Base-by-base conservation (phyloP, 2,888 invertebrate species). In the Lasioglossum oenotherae region DNA sequence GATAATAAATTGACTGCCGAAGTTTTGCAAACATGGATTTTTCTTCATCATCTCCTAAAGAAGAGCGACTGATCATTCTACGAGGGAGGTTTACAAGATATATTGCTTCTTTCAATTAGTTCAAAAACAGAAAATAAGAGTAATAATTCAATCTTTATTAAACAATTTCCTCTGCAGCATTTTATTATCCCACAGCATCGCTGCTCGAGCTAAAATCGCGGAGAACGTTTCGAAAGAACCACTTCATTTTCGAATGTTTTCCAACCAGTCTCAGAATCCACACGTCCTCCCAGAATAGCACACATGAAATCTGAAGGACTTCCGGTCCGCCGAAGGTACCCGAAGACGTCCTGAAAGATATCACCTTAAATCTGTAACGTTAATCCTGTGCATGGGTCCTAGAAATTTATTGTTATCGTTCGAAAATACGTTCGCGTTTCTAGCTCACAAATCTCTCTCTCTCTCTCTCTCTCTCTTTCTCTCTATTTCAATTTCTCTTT, bases 391-490 rank as follows among this genome's bases (percentile, higher is more conserved):
- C 23, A 60, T 71, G 44, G 46, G 5, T 71, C 41, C 31, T 46
- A 73, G 31, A 41, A 19, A 49, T 69, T 81, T 80, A 73, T 71
- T 80, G 57, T 74, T 79, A 81, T 57, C 74, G 31, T 81, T 77
- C 64, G 14, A 67, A 31, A 57, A n/a, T 16, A n/a, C 44, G 19
- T 31, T 64, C 14, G 49, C n/a, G 27, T 4, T 31, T 23, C 16
- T 31, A 38, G 41, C 16, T 44, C 69, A 10, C 41, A 46, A 27
- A 44, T 44, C 2, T 10, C 10, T 44, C 4, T 44, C 44, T 44
- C 2, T 10, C 10, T 44, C 4, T 44, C 44, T 44, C 44, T n/a
- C 38, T 53, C 53, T 53, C 53, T 57, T 23, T 57, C n/a, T 57
- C n/a, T 57, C 57, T 57, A n/a, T 57, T 4, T 57, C 57, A 23